These are phyloP conservation scores for Bombus huntii DNA, from an alignment of 1,140 invertebrate genomes.

Conservation along the genomic window DNA sequence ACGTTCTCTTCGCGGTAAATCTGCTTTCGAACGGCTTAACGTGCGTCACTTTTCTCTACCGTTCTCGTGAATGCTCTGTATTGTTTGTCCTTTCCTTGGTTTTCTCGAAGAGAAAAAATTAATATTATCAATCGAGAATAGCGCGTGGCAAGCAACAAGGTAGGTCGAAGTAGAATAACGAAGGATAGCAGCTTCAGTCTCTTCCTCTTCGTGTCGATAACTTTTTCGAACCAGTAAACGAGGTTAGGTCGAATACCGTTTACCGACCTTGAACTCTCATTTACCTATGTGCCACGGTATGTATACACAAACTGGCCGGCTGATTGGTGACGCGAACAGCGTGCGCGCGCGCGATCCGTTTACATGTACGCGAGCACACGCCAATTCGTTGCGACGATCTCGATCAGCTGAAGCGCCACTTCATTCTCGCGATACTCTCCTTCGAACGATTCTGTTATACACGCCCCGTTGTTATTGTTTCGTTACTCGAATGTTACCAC, in stretches of 20 bases:
- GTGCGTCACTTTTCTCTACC: no score
- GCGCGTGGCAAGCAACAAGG: not conserved
- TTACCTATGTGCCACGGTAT: slow-evolving; percentile 38
- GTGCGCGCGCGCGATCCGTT: slow-evolving; percentile 7
- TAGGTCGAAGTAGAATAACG: not conserved
- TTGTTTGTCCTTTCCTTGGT: not conserved
- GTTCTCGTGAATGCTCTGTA: not conserved
- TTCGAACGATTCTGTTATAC: not conserved
- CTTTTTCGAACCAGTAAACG: slow-evolving; percentile 30
- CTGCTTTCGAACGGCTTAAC: not conserved
- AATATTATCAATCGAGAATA: slow-evolving; percentile 40
- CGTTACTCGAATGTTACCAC: not conserved
- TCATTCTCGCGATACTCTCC: slow-evolving; percentile 9
- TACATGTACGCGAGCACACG: not conserved
- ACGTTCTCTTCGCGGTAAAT: slow-evolving; percentile 12
- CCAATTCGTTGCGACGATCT: slow-evolving; percentile 1
- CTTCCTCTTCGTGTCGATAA: slow-evolving; percentile 25
- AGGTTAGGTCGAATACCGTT: slow-evolving; percentile 36
- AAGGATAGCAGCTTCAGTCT: slow-evolving; percentile 3
- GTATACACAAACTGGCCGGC: slow-evolving; percentile 14
- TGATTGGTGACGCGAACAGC: slow-evolving; percentile 28
- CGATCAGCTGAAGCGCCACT: slow-evolving; percentile 1
- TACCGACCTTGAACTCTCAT: slow-evolving; percentile 67
- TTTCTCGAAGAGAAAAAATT: not conserved
- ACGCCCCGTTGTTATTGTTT: not conserved